A percentile compares a stretch with the other conserved stretches of the same genome.
These are phyloP conservation scores for Saccopteryx leptura DNA, from an alignment of 2,113 vertebrate species.

Conservation along the genomic window DNA sequence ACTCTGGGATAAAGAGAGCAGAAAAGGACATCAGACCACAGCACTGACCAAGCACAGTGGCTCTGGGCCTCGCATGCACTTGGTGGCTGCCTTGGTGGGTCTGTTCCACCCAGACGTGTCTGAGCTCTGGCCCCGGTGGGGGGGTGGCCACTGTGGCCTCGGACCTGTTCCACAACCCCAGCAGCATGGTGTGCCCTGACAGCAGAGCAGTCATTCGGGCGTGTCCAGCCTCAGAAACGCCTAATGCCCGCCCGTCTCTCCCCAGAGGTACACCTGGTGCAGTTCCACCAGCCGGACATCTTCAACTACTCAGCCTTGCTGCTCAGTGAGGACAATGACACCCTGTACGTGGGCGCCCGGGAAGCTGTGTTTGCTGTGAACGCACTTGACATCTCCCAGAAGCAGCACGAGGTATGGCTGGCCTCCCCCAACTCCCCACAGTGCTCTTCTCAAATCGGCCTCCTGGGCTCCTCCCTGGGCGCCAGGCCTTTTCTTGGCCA, in stretches of 20 bases:
- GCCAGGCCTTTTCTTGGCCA: not conserved
- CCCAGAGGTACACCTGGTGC: constrained; percentile 93
- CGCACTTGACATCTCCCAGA: constrained; percentile 91
- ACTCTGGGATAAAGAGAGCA: not conserved
- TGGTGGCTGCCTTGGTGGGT: rapidly evolving
- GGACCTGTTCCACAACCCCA: rapidly evolving
- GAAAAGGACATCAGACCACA: not conserved
- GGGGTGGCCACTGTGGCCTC: rapidly evolving
- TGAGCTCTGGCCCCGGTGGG: rapidly evolving
- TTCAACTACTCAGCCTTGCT: constrained; percentile 97
- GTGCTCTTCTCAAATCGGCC: not conserved
- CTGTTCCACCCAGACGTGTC: not conserved
- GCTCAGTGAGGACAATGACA: constrained; percentile 91
- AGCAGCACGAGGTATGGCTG: constrained; percentile 92
- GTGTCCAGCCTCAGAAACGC: rapidly evolving
- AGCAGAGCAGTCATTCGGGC: rapidly evolving
- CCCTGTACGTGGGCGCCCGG: constrained; percentile 95
- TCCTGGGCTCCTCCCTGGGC: too few species aligned
- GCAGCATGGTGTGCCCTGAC: rapidly evolving
- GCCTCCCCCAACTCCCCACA: not conserved
- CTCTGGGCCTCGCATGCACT: rapidly evolving
- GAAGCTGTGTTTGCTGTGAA: constrained; percentile 96
- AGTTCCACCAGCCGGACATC: constrained; percentile 93
- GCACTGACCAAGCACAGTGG: not conserved
- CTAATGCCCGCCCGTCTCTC: not conserved